These are phyloP conservation scores for Falco biarmicus DNA, from an alignment of 2,797 vertebrate genomes.

Conservation along the genomic window DNA sequence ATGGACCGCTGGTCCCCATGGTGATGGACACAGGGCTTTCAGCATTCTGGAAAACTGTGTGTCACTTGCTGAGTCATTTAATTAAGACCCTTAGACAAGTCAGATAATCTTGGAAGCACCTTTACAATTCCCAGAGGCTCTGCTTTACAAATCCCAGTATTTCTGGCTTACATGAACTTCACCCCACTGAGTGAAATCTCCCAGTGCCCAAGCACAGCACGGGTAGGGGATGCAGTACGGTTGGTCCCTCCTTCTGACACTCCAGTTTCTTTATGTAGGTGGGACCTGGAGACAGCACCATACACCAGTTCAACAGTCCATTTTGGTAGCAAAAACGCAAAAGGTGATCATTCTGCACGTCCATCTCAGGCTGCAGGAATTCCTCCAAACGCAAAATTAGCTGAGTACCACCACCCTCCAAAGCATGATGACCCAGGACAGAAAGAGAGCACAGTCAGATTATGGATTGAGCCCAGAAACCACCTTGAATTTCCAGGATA, in stretches of 20 bases:
- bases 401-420: neutral
- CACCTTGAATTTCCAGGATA: neutral
- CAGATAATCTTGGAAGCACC: neutral
- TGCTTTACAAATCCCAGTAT: neutral
- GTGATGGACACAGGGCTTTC: neutral
- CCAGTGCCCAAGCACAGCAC: neutral
- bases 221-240: neutral
- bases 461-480: neutral
- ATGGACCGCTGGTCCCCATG: fast-evolving
- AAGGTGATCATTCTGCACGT: neutral
- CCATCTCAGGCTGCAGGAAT: neutral
- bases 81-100: neutral
- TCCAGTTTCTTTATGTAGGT: neutral
- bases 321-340: neutral
- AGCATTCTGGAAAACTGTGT: neutral
- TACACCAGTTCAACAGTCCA: neutral
- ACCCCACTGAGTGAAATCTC: neutral
- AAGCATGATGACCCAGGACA: neutral
- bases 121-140: neutral
- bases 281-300: neutral
- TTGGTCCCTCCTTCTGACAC: neutral
- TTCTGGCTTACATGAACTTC: neutral
- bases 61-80: neutral
- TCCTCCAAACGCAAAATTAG: neutral
- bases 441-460: neutral